Percentiles rank a stretch among this genome's conserved stretches.
These are phyloP conservation scores for Neopelma chrysocephalum DNA, from an alignment of 2,797 vertebrate species.

Conservation along the genomic window DNA sequence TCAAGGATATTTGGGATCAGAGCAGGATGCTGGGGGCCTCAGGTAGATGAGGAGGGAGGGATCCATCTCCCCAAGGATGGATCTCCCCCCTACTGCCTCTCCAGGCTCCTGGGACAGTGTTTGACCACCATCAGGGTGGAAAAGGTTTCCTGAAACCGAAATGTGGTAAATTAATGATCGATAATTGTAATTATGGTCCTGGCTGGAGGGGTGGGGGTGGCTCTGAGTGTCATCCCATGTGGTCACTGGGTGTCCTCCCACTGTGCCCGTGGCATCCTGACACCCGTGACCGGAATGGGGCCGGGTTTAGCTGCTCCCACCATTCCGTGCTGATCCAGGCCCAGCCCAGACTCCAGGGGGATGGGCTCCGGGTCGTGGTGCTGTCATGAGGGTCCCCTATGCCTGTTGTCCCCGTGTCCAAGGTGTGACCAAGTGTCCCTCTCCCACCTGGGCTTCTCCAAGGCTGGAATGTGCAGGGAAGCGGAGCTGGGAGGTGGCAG, in stretches of 20 bases:
- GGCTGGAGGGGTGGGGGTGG: neutral
- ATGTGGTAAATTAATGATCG: neutral
- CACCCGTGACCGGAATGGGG: rapidly evolving
- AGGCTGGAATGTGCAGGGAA: neutral
- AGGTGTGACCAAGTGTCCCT: neutral
- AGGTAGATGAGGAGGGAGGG: neutral
- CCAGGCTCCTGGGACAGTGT: rapidly evolving
- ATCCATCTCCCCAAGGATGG: neutral
- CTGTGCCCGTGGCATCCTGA: neutral
- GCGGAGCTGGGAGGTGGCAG: neutral
- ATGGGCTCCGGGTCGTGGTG: rapidly evolving
- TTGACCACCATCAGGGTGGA: neutral
- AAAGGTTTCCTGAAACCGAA: neutral
- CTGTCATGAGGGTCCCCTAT: neutral
- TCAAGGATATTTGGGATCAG: rapidly evolving
- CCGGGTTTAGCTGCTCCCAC: neutral
- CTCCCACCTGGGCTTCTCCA: rapidly evolving
- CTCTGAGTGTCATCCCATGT: rapidly evolving
- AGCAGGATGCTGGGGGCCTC: rapidly evolving
- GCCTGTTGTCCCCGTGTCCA: rapidly evolving
- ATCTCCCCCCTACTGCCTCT: neutral
- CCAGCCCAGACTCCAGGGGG: neutral
- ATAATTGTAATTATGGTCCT: neutral
- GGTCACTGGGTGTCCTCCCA: neutral
- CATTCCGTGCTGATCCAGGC: rapidly evolving